Conservation (phyloP, 2,888 invertebrate genomes). For the Strigamia maritima region DNA sequence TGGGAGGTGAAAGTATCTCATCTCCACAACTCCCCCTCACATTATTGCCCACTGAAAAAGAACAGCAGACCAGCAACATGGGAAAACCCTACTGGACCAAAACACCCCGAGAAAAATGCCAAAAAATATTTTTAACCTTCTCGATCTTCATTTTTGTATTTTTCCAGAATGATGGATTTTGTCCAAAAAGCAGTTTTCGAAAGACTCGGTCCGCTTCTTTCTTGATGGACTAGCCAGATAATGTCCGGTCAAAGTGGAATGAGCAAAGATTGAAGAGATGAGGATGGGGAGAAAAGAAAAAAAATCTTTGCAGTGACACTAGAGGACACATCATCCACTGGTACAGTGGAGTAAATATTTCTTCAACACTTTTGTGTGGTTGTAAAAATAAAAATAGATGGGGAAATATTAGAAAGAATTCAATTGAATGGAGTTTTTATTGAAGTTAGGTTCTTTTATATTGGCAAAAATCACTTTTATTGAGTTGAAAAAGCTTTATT, state of each 20-base stretch:
- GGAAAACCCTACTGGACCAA: neutral
- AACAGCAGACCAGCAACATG: neutral
- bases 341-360: constrained; percentile 8
- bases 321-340: neutral
- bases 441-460: neutral
- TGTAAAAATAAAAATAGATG: constrained; percentile 11
- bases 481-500: neutral
- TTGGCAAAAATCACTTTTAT: neutral
- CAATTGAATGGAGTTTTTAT: neutral
- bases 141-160: neutral
- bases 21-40: neutral
- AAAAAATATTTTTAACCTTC: constrained; percentile 6
- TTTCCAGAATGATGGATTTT: neutral
- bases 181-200: constrained; percentile 6
- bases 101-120: constrained; percentile 3
- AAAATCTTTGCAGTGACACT: neutral
- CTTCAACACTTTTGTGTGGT: constrained; percentile 17
- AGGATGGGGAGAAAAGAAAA: neutral
- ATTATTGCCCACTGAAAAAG: constrained; percentile 2
- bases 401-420: neutral
- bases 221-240: constrained; percentile 27
- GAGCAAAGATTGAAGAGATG: constrained; percentile 20
- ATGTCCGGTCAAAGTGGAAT: constrained; percentile 15
- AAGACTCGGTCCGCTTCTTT: neutral
- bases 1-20: neutral